A percentile compares a stretch with the other conserved stretches of the same genome.
phyloP scores from a whole-genome alignment of 2,113 vertebrate genomes.

The Lonchura striata region DNA sequence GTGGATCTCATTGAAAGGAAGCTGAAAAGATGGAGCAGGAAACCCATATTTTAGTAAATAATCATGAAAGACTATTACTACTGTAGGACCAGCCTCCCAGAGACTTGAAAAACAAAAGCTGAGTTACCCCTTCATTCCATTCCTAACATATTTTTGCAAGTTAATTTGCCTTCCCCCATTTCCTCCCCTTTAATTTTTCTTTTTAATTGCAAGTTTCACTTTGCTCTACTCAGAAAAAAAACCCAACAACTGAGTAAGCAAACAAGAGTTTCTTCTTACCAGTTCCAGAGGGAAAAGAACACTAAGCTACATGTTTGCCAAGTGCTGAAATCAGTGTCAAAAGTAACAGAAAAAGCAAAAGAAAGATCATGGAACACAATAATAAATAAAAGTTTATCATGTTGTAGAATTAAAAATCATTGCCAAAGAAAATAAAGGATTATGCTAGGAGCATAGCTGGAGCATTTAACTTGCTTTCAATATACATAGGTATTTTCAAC shows the following conservation, averaged over 20 bases:
- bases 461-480: background rate
- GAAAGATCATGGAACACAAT: background rate
- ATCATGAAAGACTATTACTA: background rate
- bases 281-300: background rate
- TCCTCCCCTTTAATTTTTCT: background rate
- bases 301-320: background rate
- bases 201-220: background rate
- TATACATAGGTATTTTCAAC: accelerated
- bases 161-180: background rate
- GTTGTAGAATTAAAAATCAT: background rate
- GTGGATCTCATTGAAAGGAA: background rate
- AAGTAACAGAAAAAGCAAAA: background rate
- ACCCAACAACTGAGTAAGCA: background rate
- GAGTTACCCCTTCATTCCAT: background rate
- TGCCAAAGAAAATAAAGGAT: background rate
- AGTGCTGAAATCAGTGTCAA: background rate
- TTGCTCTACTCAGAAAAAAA: background rate
- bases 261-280: background rate
- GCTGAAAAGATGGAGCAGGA: background rate
- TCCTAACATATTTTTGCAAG: background rate
- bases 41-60: background rate
- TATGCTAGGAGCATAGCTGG: background rate
- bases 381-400: background rate
- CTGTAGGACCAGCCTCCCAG: background rate
- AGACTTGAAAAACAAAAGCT: background rate